Percentiles rank a stretch among this genome's conserved stretches.
Conservation (phyloP, 2,888 invertebrate species). For the Agrotis clavis region DNA sequence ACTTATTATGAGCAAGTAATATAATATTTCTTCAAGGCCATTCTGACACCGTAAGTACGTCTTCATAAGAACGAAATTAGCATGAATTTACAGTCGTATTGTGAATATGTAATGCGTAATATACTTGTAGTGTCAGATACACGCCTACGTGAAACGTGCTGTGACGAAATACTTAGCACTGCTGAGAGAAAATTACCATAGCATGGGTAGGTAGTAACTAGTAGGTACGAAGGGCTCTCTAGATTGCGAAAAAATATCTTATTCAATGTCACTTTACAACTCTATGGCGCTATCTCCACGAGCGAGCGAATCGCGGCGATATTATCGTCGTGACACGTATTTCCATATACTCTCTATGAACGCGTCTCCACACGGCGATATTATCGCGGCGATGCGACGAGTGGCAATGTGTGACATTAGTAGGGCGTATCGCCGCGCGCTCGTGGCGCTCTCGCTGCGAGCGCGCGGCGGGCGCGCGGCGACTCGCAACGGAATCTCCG, state of each 20-base stretch:
- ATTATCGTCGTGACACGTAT: no score
- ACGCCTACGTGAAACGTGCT: conserved; percentile 69
- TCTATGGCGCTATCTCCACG: no score
- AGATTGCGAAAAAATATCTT: conserved; percentile 53
- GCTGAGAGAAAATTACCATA: conserved; percentile 60
- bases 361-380: no score
- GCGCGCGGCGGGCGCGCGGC: no score
- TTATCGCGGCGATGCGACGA: no score
- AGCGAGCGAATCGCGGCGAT: no score
- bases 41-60: conserved; percentile 67
- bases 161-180: conserved; percentile 75
- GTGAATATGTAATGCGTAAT: conserved; percentile 74
- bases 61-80: conserved; percentile 75
- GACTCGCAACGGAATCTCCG: no score
- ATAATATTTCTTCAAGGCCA: conserved; percentile 75
- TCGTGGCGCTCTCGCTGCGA: no score
- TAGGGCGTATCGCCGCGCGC: no score
- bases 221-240: conserved; percentile 35
- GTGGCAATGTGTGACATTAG: no score
- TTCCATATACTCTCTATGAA: no score
- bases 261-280: conserved; percentile 54
- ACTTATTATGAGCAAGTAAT: conserved; percentile 55
- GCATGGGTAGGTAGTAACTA: conserved; percentile 21
- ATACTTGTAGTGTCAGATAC: conserved; percentile 64
- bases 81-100: conserved; percentile 77